These are phyloP conservation scores for Antrozous pallidus DNA, from an alignment of 2,797 vertebrate genomes.

Conservation along the genomic window DNA sequence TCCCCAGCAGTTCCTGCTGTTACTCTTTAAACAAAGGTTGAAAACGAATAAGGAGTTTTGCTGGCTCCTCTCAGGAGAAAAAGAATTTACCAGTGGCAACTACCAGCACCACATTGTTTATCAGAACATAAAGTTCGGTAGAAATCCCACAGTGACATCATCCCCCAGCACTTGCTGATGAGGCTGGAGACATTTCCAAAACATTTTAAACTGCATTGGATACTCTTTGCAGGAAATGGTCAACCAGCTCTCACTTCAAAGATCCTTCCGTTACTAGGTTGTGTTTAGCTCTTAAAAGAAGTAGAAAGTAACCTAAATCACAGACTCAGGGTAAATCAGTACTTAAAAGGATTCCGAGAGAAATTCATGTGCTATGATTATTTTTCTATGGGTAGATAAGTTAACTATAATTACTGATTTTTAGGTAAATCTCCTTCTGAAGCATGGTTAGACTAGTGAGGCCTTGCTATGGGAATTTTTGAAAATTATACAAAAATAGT, in stretches of 20 bases:
- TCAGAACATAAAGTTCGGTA: conserved; percentile 73
- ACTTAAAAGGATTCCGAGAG: conserved; percentile 41
- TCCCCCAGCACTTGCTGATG: conserved; percentile 63
- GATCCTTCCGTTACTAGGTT: conserved; percentile 48
- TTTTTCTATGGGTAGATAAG: conserved; percentile 56
- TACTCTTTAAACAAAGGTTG: conserved; percentile 40
- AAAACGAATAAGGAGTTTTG: conserved; percentile 45
- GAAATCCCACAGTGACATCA: conserved; percentile 76
- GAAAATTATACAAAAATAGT: neutral
- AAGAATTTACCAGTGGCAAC: conserved; percentile 66
- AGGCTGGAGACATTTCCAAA: conserved; percentile 71
- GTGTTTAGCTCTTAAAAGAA: conserved; percentile 70
- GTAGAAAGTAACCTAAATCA: conserved; percentile 70
- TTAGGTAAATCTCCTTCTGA: conserved; percentile 25
- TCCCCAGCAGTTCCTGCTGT: neutral
- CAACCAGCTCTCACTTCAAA: conserved; percentile 67
- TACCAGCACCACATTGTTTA: conserved; percentile 72
- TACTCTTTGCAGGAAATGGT: conserved; percentile 62
- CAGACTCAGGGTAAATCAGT: conserved; percentile 51
- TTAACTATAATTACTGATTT: conserved; percentile 36
- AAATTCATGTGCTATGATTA: conserved; percentile 29
- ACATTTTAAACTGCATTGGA: conserved; percentile 52
- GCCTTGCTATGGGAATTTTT: neutral
- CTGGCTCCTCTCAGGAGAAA: conserved; percentile 54
- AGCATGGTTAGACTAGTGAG: neutral